Conservation (phyloP, 2,113 vertebrate genomes). For the Zosterops lateralis region DNA sequence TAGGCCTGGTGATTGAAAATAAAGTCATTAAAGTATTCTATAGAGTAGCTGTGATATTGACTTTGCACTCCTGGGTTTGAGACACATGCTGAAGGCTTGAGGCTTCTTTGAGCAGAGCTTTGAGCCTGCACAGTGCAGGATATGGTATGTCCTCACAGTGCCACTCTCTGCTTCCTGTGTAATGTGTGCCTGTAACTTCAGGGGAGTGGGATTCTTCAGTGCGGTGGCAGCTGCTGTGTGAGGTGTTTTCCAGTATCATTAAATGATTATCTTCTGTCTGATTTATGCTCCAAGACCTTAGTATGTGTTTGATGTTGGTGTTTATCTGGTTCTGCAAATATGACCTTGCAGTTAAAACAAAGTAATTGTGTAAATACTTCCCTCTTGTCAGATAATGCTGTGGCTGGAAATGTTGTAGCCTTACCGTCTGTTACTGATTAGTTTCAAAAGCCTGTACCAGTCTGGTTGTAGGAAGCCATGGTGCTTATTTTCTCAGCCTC, state of each 20-base stretch:
- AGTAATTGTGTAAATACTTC: neutral
- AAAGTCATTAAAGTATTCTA: neutral
- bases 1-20: neutral
- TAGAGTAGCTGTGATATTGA: neutral
- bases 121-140: neutral
- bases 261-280: neutral
- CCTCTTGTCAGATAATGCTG: neutral
- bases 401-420: neutral
- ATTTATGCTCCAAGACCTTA: neutral
- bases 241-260: neutral
- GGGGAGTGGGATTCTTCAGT: neutral
- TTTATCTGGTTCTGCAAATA: conserved; percentile 51
- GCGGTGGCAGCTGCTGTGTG: neutral
- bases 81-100: neutral
- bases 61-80: neutral
- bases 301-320: conserved; percentile 8
- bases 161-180: neutral
- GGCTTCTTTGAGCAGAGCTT: neutral
- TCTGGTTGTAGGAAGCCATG: neutral
- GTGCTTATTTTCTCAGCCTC: neutral
- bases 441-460: neutral
- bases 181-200: neutral
- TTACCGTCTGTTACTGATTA: neutral
- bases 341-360: conserved; percentile 6
- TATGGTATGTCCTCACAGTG: neutral